Conservation (phyloP, 2,888 invertebrate species). For the Phymatocera aterrima region DNA sequence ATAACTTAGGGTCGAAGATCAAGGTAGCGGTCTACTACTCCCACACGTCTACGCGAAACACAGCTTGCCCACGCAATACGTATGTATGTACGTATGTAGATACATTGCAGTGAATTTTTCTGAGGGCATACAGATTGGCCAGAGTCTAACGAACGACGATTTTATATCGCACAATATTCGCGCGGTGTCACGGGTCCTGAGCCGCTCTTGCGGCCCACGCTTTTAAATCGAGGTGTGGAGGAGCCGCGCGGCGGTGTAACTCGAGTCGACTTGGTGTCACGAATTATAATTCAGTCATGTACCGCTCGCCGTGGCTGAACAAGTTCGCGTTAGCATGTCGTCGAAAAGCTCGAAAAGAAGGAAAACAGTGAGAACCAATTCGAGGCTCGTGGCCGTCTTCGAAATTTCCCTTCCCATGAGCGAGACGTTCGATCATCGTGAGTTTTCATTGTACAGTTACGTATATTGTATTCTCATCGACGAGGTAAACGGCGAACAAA, state of each 20-base stretch:
- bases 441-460: too few species aligned
- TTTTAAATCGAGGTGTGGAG: slow-evolving; percentile 23
- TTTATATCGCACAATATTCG: neutral
- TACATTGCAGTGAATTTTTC: too few species aligned
- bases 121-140: too few species aligned
- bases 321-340: neutral
- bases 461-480: too few species aligned
- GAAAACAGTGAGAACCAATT: too few species aligned
- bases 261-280: slow-evolving; percentile 16
- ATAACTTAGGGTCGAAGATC: too few species aligned
- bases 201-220: neutral
- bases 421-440: too few species aligned
- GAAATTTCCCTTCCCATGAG: too few species aligned
- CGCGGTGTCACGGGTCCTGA: neutral
- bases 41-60: neutral
- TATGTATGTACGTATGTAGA: neutral
- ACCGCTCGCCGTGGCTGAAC: slow-evolving; percentile 22
- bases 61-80: neutral
- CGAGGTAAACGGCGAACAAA: too few species aligned
- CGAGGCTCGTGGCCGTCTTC: too few species aligned
- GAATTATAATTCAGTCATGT: slow-evolving; percentile 32
- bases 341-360: too few species aligned
- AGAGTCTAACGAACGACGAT: neutral
- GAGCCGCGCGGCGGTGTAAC: slow-evolving; percentile 5
- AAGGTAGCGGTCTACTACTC: neutral